These are phyloP conservation scores for Leptatherina wallacei DNA, from an alignment of 2,797 vertebrate species.

Conservation along the genomic window DNA sequence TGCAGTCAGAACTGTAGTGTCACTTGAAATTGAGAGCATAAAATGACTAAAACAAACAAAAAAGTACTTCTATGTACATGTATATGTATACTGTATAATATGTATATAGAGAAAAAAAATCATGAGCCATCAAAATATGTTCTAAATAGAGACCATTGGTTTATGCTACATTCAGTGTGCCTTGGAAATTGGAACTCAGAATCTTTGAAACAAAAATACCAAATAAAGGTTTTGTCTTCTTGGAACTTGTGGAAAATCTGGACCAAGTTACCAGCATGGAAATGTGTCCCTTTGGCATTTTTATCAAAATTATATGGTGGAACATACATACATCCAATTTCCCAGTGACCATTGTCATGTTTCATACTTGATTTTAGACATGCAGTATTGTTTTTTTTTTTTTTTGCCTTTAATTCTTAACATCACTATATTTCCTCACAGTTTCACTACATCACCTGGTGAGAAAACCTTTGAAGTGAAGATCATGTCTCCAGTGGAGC, in stretches of 20 bases:
- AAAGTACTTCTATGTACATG: too few relatives aligned
- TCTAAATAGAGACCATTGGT: too few relatives aligned
- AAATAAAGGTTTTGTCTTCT: not conserved
- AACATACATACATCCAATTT: not conserved
- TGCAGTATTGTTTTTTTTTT: not conserved
- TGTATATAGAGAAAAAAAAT: too few relatives aligned
- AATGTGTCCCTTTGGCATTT: not conserved
- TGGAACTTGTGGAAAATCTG: too few relatives aligned
- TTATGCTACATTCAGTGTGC: too few relatives aligned
- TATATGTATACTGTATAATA: too few relatives aligned
- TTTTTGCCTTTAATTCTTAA: too few relatives aligned
- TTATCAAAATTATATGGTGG: not conserved
- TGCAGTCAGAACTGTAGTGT: not conserved
- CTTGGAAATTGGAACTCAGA: too few relatives aligned
- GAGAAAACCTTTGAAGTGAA: constrained; percentile 92
- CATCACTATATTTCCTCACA: constrained; percentile 53
- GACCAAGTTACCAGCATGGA: not conserved
- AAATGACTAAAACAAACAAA: not conserved
- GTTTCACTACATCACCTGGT: constrained; percentile 90
- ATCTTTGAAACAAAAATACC: too few relatives aligned
- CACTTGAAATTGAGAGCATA: not conserved
- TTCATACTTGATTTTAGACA: not conserved
- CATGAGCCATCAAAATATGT: too few relatives aligned
- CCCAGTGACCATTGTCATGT: too few relatives aligned
- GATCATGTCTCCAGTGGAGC: constrained; percentile 88